Base-by-base conservation (phyloP, 2,113 vertebrate species). In the Etheostoma spectabile region DNA sequence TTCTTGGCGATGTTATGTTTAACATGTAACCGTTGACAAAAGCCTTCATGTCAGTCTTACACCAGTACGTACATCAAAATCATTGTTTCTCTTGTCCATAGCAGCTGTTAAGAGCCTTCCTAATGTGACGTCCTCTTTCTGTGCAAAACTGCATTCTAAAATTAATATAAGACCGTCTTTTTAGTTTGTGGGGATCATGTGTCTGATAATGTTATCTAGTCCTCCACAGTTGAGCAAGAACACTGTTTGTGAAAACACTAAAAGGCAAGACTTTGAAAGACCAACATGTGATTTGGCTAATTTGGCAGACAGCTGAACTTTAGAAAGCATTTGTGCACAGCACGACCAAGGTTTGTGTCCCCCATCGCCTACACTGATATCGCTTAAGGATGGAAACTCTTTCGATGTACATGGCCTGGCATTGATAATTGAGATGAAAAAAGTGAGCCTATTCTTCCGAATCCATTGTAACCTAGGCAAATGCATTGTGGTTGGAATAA, bases 91-190 rank as follows among this genome's bases (percentile, higher is more conserved):
- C 13, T 35, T 49, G 42, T 16, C 24, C 7, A 0, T 10, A 72
- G 38, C 55, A 72, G 42, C 69, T 71, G 69, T 30, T 27, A 30
- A n/a, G 42, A 73, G 42, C 45, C 24, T 30, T 72, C 16, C 24
- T n/a, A n/a, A 73, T 49, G 45, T n/a, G 45, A 61, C 62, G 30
- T 63, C 49, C 3, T 8, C 59, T 53, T 45, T 64, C 21, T 42
- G 1, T 52, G 15, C 59, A 38, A 42, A 53, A 53, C 38, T 45
- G 49, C 71, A 62, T 52, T 53, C 30, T 13, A 65, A 27, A 55
- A 22, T 22, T n/a, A 27, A 45, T 27, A 10, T 18, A 75, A 42
- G 38, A 55, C 48, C 42, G 60, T 16, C 30, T 3, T 11, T 42
- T 42, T 42, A 42, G 38, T 42, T 42, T 42, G 38, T 42, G 38